Percentiles rank a stretch among this genome's conserved stretches.
Evolutionary conservation across 2,888 invertebrate genomes (phyloP).

Genomic region (Panorpa germanica): DNA sequence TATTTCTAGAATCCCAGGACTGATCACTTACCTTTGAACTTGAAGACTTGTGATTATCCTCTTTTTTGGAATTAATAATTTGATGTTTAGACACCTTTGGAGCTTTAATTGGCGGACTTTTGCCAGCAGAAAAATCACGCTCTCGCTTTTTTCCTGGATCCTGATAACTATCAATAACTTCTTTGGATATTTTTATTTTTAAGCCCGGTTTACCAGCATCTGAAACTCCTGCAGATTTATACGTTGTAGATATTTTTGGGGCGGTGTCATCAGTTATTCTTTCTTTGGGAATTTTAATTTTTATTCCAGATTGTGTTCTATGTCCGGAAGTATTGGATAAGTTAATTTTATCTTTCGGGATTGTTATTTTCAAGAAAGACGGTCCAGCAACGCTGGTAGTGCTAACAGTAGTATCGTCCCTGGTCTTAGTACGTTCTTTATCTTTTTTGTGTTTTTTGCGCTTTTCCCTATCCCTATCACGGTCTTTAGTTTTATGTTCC

Average conservation of each 20-base stretch:
- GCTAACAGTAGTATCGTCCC: conserved; percentile 14
- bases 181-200: conserved; percentile 68
- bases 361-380: conserved; percentile 30
- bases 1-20: too few relatives aligned
- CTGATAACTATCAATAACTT: conserved; percentile 36
- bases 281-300: conserved; percentile 69
- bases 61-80: too few relatives aligned
- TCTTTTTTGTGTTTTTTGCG: conserved; percentile 55
- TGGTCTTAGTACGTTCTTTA: conserved; percentile 27
- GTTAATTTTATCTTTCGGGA: conserved; percentile 35
- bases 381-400: background rate
- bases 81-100: too few relatives aligned
- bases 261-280: conserved; percentile 33
- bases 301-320: conserved; percentile 34
- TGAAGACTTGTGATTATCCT: too few relatives aligned
- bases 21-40: too few relatives aligned
- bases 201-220: conserved; percentile 18
- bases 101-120: too few relatives aligned
- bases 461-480: conserved; percentile 51
- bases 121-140: too few relatives aligned
- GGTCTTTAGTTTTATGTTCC: conserved; percentile 62
- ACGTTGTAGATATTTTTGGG: too few relatives aligned
- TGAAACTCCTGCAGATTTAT: too few relatives aligned
- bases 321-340: conserved; percentile 17
- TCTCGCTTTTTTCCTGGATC: conserved; percentile 8